phyloP scores from a whole-genome alignment of 37 sponge, comb jelly and placozoan species.

The Aphrocallistes beatrix region DNA sequence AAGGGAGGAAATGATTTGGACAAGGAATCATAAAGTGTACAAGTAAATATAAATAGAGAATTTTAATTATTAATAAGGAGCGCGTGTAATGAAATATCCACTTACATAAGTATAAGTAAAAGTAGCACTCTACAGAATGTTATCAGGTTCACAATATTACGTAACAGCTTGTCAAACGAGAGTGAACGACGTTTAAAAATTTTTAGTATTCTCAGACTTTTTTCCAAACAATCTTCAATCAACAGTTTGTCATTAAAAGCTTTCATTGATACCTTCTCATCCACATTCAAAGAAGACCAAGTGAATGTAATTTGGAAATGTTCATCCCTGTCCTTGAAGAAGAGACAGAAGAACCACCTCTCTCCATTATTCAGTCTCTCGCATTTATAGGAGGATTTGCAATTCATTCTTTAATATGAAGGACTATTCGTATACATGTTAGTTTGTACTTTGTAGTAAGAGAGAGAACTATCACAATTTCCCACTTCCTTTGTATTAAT shows the following conservation, averaged over 20 bases:
- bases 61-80: too few relatives aligned
- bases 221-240: background rate
- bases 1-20: too few relatives aligned
- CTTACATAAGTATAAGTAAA: too few relatives aligned
- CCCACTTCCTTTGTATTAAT: too few relatives aligned
- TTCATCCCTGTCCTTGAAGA: constrained; percentile 12
- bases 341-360: background rate
- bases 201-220: background rate
- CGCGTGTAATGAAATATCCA: too few relatives aligned
- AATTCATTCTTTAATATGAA: background rate
- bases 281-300: background rate
- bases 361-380: background rate
- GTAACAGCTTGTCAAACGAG: too few relatives aligned
- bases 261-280: background rate
- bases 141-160: background rate
- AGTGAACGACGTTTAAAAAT: constrained; percentile 1
- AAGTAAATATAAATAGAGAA: too few relatives aligned
- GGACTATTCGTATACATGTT: too few relatives aligned
- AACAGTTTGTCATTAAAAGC: background rate
- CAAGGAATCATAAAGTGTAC: too few relatives aligned
- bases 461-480: too few relatives aligned
- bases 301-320: background rate
- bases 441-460: too few relatives aligned
- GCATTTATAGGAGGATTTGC: constrained; percentile 6
- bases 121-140: too few relatives aligned